These are phyloP conservation scores for Drosophila monieri DNA, from an alignment of 2,888 invertebrate species.

Conservation along the genomic window DNA sequence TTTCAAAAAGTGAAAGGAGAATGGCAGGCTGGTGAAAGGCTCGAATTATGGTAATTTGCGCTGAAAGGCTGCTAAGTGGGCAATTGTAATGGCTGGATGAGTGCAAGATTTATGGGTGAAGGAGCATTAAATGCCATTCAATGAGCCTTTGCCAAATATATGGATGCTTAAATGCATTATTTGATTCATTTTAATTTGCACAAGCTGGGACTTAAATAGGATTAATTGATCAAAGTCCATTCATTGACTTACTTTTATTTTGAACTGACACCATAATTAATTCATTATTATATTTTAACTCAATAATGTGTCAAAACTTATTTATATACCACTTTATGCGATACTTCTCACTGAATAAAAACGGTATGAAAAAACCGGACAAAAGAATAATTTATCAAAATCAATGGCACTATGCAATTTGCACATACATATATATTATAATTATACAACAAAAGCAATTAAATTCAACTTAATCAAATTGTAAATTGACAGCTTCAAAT, in stretches of 20 bases:
- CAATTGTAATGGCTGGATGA: conserved; percentile 34
- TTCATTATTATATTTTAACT: conserved; percentile 23
- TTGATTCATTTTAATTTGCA: conserved; percentile 2
- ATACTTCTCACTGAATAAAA: conserved; percentile 31
- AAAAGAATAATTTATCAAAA: conserved; percentile 64
- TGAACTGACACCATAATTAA: conserved; percentile 39
- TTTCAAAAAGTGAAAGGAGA: conserved; percentile 47
- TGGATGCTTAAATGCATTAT: conserved; percentile 20
- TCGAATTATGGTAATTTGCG: conserved; percentile 73
- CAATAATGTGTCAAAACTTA: conserved; percentile 26
- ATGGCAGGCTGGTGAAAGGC: conserved; percentile 38
- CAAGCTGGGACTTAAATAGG: conserved; percentile 4
- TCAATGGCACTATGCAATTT: conserved; percentile 61
- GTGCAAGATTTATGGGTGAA: conserved; percentile 31
- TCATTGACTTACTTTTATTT: conserved; percentile 12
- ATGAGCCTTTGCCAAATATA: conserved; percentile 12
- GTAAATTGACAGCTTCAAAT: conserved; percentile 68
- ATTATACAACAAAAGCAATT: conserved; percentile 67
- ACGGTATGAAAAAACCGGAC: conserved; percentile 17
- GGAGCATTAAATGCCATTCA: conserved; percentile 30
- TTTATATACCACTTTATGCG: conserved; percentile 41
- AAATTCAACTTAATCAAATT: conserved; percentile 74
- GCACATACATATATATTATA: conserved; percentile 64
- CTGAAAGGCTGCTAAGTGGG: conserved; percentile 58
- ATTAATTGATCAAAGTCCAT: conserved; percentile 9